Percentiles rank a stretch among this genome's conserved stretches.
phyloP scores from a whole-genome alignment of 1,140 invertebrate species.

The Drosophila hydei region DNA sequence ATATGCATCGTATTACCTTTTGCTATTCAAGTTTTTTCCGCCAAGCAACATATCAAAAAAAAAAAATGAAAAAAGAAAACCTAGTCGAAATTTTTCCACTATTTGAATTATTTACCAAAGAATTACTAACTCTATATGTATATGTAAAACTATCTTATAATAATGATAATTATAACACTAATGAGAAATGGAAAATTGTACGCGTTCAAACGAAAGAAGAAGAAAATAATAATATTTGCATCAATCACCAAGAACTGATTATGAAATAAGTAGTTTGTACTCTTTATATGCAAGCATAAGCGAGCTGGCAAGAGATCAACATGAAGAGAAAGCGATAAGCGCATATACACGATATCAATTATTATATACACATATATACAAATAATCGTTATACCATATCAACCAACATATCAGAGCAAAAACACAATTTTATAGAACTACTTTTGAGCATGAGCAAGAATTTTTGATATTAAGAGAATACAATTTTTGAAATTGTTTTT shows the following conservation, averaged over 20 bases:
- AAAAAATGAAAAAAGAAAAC: conserved; percentile 10
- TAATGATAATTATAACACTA: conserved; percentile 24
- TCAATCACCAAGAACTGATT: conserved; percentile 83
- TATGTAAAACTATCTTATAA: conserved; percentile 21
- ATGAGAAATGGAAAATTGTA: conserved; percentile 31
- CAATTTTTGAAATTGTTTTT: conserved; percentile 76
- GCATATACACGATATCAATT: conserved; percentile 54
- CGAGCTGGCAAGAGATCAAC: conserved; percentile 1
- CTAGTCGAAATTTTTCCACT: conserved; percentile 50
- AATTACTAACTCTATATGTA: conserved; percentile 17
- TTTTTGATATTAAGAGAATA: conserved; percentile 57
- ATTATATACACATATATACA: conserved; percentile 41
- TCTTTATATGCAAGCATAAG: conserved; percentile 68
- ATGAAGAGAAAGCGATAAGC: conserved; percentile 43
- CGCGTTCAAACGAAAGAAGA: conserved; percentile 40
- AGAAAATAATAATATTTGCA: conserved; percentile 59
- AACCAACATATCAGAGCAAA: conserved; percentile 70
- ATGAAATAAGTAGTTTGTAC: conserved; percentile 83
- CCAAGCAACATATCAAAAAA: conserved; percentile 12
- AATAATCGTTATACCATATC: conserved; percentile 55
- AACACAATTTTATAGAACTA: conserved; percentile 68
- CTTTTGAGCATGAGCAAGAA: conserved; percentile 55
- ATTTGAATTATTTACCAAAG: conserved; percentile 21
- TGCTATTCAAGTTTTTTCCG: conserved; percentile 34
- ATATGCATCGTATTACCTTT: conserved; percentile 20